These are phyloP conservation scores for Nannoperca obscura DNA, from an alignment of 2,797 vertebrate species.

Conservation along the genomic window DNA sequence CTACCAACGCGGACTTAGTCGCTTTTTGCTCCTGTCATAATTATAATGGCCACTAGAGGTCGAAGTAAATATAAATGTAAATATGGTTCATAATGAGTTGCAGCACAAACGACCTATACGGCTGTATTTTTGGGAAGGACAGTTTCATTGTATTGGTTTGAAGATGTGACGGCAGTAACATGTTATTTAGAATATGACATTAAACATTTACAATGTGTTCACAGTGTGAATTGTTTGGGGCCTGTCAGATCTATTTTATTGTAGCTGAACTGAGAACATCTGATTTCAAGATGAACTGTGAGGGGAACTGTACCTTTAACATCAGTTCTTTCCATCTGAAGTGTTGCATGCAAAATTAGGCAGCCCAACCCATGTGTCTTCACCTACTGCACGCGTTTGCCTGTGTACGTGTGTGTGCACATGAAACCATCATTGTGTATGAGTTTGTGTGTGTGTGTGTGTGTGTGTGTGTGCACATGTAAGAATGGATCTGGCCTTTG, in stretches of 20 bases:
- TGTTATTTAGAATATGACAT: not conserved
- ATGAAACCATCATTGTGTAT: conserved; percentile 25
- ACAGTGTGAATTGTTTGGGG: not conserved
- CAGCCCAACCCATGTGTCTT: conserved; percentile 20
- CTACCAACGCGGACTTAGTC: no score
- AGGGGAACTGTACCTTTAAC: not conserved
- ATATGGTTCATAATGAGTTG: no score
- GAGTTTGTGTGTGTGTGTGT: not conserved
- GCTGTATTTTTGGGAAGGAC: no score
- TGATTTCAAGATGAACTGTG: not conserved
- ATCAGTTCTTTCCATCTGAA: conserved; percentile 2
- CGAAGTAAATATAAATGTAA: no score
- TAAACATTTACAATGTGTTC: conserved; percentile 7
- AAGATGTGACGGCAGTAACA: not conserved
- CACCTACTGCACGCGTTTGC: not conserved
- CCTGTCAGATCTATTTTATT: not conserved
- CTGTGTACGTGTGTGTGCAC: not conserved
- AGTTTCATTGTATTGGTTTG: not conserved
- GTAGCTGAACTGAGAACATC: not conserved
- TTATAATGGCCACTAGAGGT: no score
- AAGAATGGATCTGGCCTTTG: conserved; percentile 71
- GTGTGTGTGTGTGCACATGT: conserved; percentile 28
- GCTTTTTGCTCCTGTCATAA: no score
- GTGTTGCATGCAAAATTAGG: conserved; percentile 48
- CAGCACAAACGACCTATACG: no score